These are phyloP conservation scores for Aix galericulata DNA, from an alignment of 2,113 vertebrate genomes.

Conservation along the genomic window DNA sequence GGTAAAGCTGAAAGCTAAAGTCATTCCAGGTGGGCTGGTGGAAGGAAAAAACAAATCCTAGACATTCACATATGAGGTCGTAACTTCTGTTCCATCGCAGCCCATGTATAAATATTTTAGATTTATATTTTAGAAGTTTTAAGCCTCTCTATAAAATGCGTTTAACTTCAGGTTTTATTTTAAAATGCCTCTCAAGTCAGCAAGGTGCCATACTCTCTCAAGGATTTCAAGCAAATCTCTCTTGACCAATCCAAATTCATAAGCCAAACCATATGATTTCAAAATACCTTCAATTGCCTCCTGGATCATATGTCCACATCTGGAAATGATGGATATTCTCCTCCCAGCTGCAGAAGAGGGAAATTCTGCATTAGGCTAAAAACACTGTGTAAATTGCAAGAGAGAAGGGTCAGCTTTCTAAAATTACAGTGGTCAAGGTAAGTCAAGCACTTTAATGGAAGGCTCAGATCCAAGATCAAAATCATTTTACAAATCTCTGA, in stretches of 20 bases:
- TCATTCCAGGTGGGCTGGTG: slow-evolving; percentile 56
- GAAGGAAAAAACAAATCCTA: slow-evolving; percentile 32
- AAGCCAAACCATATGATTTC: slow-evolving; percentile 39
- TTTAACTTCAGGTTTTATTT: slow-evolving; percentile 61
- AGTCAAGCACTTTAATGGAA: slow-evolving; percentile 44
- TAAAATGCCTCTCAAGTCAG: slow-evolving; percentile 28
- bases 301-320: slow-evolving; percentile 45
- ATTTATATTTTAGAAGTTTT: slow-evolving; percentile 62
- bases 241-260: slow-evolving; percentile 34
- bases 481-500: slow-evolving; percentile 16
- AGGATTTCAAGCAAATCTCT: slow-evolving; percentile 27
- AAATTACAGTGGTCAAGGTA: slow-evolving; percentile 32
- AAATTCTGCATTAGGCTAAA: slow-evolving; percentile 42
- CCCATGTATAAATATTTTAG: slow-evolving; percentile 58
- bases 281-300: slow-evolving; percentile 52
- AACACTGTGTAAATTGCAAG: slow-evolving; percentile 6
- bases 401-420: slow-evolving; percentile 38
- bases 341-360: slow-evolving; percentile 45
- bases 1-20: slow-evolving; percentile 67
- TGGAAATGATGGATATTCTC: slow-evolving; percentile 48
- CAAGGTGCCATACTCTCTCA: not conserved
- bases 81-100: slow-evolving; percentile 49
- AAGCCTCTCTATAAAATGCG: slow-evolving; percentile 37
- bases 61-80: slow-evolving; percentile 41
- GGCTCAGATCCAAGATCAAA: slow-evolving; percentile 45